These are phyloP conservation scores for Microplitis mediator DNA, from an alignment of 1,140 invertebrate genomes.

Conservation along the genomic window DNA sequence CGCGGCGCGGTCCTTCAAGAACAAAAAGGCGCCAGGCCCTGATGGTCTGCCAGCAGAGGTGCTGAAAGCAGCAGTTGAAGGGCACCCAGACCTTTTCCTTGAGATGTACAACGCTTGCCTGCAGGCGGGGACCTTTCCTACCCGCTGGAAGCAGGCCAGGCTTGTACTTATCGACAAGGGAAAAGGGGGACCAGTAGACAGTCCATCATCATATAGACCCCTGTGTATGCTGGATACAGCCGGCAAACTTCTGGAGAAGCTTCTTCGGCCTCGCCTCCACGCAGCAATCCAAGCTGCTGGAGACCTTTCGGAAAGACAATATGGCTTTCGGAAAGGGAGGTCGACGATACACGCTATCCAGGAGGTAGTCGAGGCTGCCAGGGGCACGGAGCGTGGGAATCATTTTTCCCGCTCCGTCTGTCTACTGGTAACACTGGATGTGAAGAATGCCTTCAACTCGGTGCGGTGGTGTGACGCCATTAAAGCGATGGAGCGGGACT, in stretches of 20 bases:
- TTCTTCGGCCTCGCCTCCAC: conserved; percentile 13
- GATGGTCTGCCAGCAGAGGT: neutral
- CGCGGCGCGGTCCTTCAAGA: neutral
- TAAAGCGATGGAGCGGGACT: neutral
- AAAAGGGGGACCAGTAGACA: conserved; percentile 9
- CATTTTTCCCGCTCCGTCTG: conserved; percentile 32
- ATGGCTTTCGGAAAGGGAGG: conserved; percentile 11
- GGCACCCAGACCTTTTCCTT: neutral
- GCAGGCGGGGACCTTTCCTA: conserved; percentile 6
- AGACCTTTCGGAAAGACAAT: conserved; percentile 12
- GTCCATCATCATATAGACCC: conserved; percentile 12
- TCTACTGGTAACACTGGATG: conserved; percentile 31
- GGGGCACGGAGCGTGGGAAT: conserved; percentile 40
- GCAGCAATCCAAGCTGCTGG: conserved; percentile 23
- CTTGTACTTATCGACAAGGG: conserved; percentile 30
- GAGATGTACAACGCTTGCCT: conserved; percentile 18
- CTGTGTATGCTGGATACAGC: neutral
- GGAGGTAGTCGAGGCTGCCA: neutral
- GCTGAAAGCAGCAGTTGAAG: neutral
- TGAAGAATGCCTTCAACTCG: conserved; percentile 38
- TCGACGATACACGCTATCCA: conserved; percentile 2
- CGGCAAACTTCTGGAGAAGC: neutral
- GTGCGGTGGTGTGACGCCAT: conserved; percentile 25
- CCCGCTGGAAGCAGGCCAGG: conserved; percentile 30
- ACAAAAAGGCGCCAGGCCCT: neutral